Base-by-base conservation (phyloP, 2,888 invertebrate species). In the Heliconius erato region DNA sequence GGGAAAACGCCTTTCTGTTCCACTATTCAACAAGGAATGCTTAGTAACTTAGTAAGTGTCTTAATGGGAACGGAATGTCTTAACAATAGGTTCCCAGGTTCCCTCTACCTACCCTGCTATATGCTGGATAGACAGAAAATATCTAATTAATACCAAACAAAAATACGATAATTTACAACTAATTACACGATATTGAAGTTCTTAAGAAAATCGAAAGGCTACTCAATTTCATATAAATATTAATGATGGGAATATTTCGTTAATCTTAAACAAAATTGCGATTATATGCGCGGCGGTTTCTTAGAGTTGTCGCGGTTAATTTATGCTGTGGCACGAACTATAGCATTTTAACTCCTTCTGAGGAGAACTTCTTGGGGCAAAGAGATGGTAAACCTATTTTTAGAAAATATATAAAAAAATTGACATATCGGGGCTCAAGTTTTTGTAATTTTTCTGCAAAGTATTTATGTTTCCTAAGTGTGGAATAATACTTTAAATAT, bases 311-410 rank as follows among this genome's bases (percentile, higher is more conserved):
- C 90, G 91, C 86, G 89, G 90, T 89, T 95, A 96, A 96, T 95
- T 96, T 96, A 96, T 96, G 95, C 96, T 85, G 89, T 86, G 90
- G 91, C 96, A 96, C 96, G 96, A 94, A 95, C 95, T 95, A 95
- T 95, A 91, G 94, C 93, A 93, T 95, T 96, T 95, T 95, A 95
- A 95, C 95, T 96, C 95, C 95, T 95, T 95, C 94, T 90, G 89
- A 94, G 94, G 91, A 89, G 63, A 90, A 86, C 84, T 81, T 80
- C 28, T 3, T 19, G 3, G 6, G 2, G 79, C 77, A 5, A 83
- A 85, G 89, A 74, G 3, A 84, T 74, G 16, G 67, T 91, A 94
- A 92, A 86, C 4, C 16, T 3, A 28, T 49, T 23, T 49, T 49
- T 12, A 49, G 49, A 49, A 2, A 49, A 49, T 28, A 28, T 28